Conservation (phyloP, 2,797 vertebrate genomes). For the Benthosema pterotum region DNA sequence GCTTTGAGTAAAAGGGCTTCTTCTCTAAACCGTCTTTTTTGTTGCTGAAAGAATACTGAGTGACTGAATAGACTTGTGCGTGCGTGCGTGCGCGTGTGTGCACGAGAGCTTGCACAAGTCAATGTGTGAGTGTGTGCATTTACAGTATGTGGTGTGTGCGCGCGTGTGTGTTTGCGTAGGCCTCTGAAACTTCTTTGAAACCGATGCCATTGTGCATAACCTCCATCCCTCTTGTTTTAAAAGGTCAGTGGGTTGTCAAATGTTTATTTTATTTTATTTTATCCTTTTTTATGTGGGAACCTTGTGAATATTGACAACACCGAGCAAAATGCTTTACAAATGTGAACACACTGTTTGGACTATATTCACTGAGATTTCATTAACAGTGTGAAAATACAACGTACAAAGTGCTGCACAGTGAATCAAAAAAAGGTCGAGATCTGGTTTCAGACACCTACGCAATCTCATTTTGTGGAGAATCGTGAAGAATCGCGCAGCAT, state of each 20-base stretch:
- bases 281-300: conserved; percentile 5
- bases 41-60: background rate
- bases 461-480: no score
- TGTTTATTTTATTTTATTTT: no score
- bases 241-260: background rate
- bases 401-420: no score
- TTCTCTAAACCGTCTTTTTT: conserved; percentile 45
- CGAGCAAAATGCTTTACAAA: no score
- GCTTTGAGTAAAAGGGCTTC: conserved; percentile 57
- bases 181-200: conserved; percentile 38
- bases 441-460: no score
- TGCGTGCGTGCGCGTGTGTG: conserved; percentile 1
- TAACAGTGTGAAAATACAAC: conserved; percentile 4
- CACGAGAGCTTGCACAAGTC: background rate
- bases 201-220: conserved; percentile 5
- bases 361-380: background rate
- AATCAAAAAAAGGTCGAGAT: no score
- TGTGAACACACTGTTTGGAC: no score
- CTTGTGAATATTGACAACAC: background rate
- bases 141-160: no score
- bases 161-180: conserved; percentile 37
- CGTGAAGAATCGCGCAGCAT: no score
- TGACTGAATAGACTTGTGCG: conserved; percentile 53
- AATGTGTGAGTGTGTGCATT: conserved; percentile 4
- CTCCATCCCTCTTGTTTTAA: background rate